Percentiles rank a stretch among this genome's conserved stretches.
Conservation (phyloP, 1,140 invertebrate species). For the Microvelia longipes region DNA sequence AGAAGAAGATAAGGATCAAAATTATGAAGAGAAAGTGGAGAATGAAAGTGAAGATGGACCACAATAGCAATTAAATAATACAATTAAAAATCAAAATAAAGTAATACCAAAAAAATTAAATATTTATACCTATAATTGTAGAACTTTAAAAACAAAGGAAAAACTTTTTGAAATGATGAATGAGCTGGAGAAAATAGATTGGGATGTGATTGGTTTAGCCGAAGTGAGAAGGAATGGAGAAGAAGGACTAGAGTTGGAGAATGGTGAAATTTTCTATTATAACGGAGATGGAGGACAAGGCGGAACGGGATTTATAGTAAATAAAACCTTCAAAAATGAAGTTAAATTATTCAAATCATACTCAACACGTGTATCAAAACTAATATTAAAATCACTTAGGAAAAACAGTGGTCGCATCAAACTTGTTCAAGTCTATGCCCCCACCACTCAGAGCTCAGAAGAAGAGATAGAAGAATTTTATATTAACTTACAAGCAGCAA, state of each 20-base stretch:
- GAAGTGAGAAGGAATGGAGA: background rate
- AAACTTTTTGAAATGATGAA: background rate
- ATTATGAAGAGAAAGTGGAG: too few species aligned
- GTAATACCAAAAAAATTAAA: background rate
- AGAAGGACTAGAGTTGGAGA: background rate
- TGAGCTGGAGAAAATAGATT: background rate
- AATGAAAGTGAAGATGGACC: too few species aligned
- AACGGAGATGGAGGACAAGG: background rate
- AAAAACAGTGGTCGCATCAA: background rate
- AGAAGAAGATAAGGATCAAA: too few species aligned
- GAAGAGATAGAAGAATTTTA: background rate
- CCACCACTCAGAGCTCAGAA: background rate
- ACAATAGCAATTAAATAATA: background rate
- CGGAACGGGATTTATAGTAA: background rate
- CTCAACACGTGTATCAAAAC: background rate
- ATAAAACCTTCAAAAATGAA: background rate
- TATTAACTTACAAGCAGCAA: background rate
- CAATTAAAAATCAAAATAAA: too few species aligned
- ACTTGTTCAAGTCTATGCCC: background rate
- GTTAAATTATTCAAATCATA: background rate
- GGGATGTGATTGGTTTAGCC: background rate
- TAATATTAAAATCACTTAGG: background rate
- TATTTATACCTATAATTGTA: background rate
- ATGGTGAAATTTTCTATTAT: background rate
- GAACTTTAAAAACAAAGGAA: background rate